Evolutionary conservation across 1,140 invertebrate genomes (phyloP).

Genomic region (Papilio dardanus): DNA sequence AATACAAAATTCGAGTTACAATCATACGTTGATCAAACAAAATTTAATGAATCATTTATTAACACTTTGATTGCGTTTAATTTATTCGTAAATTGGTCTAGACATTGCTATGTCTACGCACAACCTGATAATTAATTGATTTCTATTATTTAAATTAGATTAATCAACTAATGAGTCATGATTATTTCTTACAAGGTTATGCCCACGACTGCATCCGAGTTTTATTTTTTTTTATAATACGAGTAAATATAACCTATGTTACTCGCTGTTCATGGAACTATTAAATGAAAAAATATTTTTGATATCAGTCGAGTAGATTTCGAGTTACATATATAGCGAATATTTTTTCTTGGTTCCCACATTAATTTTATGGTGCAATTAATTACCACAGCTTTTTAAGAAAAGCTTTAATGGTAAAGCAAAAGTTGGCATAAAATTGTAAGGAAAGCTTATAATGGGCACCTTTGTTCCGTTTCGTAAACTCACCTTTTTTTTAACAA

Average conservation of each 20-base stretch:
- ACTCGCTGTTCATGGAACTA: too few relatives aligned
- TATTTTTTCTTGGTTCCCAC: neutral
- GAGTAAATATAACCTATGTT: too few relatives aligned
- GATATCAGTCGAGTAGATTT: too few relatives aligned
- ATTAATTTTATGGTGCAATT: neutral
- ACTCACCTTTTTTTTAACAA: neutral
- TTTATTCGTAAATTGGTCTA: neutral
- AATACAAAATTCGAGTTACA: neutral
- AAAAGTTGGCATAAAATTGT: neutral
- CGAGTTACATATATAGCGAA: too few relatives aligned
- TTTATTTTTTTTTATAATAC: too few relatives aligned
- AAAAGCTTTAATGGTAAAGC: neutral
- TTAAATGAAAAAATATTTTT: too few relatives aligned
- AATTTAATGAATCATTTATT: conserved; percentile 2
- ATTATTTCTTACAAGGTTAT: too few relatives aligned
- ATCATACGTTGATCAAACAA: neutral
- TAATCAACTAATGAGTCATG: too few relatives aligned
- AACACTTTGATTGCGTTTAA: neutral
- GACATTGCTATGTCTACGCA: neutral
- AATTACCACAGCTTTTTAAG: neutral
- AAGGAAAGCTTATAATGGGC: neutral
- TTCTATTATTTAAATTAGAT: neutral
- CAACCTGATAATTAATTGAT: neutral
- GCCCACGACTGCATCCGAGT: too few relatives aligned
- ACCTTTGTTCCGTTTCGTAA: conserved; percentile 2